Base-by-base conservation (phyloP, 1,140 invertebrate species). In the Zaprionus kolodkinae region DNA sequence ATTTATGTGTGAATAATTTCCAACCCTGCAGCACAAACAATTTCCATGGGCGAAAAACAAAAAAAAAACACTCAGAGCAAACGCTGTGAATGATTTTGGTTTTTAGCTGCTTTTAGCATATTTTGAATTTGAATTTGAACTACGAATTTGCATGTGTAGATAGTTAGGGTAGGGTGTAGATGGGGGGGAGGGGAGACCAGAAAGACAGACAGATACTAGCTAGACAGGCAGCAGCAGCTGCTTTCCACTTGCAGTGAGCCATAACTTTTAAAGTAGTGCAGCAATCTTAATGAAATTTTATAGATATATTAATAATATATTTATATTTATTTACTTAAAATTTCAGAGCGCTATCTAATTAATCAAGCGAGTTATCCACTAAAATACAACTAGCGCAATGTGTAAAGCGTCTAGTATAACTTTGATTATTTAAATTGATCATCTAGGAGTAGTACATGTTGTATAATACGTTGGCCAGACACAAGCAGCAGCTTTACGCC, bases 1-100 rank as follows among this genome's bases (percentile, higher is more conserved):
- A 77, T 79, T 81, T 81, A 72, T 88, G 75, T 89, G 81, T 88
- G 85, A 89, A 89, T 89, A 89, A 85, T 89, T 89, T 89, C 9
- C 85, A 88, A 69, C 84, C 80, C 84, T 57, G 57, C 33, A 64
- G 54, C 60, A 35, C 43, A 21, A 38, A 69, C 57, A 55, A 52
- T 43, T 43, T 43, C 40, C 40, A 43, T 43, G 57, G 56, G 30
- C 43, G 36, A 12, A 48, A 21, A 21, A 21, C 1, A 21, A 21
- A 21, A 21, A 21, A 21, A 21, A 15, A 30, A 15, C 40, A 43
- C n/a, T 43, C 40, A 27, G 40, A 36, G 59, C 40, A 64, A 54
- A 11, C 43, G 17, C 17, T 13, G 60, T 59, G 54, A 30, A 30
- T 30, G 35, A 62, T 33, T 70, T 63, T 17, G 36, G 25, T 63